These are phyloP conservation scores for Marisa cornuarietis DNA, from an alignment of 1,140 invertebrate species.

Conservation along the genomic window DNA sequence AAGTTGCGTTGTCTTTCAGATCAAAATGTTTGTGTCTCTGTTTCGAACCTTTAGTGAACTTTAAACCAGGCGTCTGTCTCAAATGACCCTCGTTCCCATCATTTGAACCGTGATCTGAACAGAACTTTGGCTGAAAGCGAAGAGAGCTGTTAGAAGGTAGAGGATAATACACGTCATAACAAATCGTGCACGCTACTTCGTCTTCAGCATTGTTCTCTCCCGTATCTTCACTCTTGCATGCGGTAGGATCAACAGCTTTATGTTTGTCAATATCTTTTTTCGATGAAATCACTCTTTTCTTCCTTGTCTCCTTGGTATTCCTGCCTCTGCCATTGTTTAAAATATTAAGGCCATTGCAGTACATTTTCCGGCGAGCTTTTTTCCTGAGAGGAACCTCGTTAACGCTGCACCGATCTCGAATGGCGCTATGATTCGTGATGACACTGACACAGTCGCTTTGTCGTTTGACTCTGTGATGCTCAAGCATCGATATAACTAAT, in stretches of 20 bases:
- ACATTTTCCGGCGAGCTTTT: conserved; percentile 7
- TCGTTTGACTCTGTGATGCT: neutral
- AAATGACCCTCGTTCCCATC: neutral
- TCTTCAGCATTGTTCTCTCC: neutral
- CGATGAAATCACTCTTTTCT: conserved; percentile 4
- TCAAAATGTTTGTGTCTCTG: neutral
- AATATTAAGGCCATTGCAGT: conserved; percentile 9
- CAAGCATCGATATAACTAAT: neutral
- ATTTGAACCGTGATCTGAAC: neutral
- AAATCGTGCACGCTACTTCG: too few relatives aligned
- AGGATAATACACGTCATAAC: conserved; percentile 9
- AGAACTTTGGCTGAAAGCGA: conserved; percentile 7
- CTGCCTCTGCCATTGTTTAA: conserved; percentile 10
- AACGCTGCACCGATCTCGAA: neutral
- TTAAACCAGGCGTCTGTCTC: neutral
- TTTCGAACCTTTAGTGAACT: neutral
- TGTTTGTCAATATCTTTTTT: neutral
- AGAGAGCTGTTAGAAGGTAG: conserved; percentile 1
- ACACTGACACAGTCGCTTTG: conserved; percentile 3
- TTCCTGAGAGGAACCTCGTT: neutral
- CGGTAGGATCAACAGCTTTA: neutral
- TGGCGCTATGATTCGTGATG: neutral
- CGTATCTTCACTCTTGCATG: neutral
- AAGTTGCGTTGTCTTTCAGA: neutral
- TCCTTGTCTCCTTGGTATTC: neutral